Base-by-base conservation (phyloP, 2,888 invertebrate genomes). In the Dasysyrphus tricinctus region DNA sequence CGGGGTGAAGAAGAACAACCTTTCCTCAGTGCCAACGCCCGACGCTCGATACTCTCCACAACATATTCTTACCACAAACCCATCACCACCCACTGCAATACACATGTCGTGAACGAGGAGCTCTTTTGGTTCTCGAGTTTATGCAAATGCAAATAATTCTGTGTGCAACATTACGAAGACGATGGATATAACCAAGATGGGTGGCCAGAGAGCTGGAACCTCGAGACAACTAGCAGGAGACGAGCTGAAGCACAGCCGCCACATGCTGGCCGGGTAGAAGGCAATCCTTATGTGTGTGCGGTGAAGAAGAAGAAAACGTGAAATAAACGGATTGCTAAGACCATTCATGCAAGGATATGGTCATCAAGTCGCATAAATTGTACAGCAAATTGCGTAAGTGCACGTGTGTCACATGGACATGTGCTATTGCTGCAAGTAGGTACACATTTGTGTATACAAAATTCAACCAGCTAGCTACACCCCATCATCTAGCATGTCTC, bases 291-390 rank as follows among this genome's bases (percentile, higher is more conserved):
- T 69, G 63, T 69, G 69, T 59, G 65, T 79, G 75, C 72, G 78
- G 70, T 75, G 78, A 86, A 86, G 86, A 86, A 70, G 81, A 82
- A 85, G 85, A 85, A 85, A 86, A 86, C 78, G 86, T 86, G 82
- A 82, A 86, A 86, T 86, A 81, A 86, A 86, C 86, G 82, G 82
- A 82, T 87, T 87, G 83, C 83, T 83, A 76, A 87, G 87, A 87
- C 87, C 83, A 82, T 86, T 87, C 83, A 80, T 76, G 83, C 83
- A 87, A 76, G 72, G 83, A 87, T 83, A 83, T 87, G 87, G 87
- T 87, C 79, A 87, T 87, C 87, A 87, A 87, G 79, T 87, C 83
- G 87, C 83, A 87, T 87, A 87, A 83, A 87, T 87, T 87, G 83
- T 80, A 76, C 76, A 79, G 83, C 87, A 87, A 83, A 87, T 82